Evolutionary conservation across 2,113 vertebrate species (phyloP).

Genomic region (Piaya cayana): DNA sequence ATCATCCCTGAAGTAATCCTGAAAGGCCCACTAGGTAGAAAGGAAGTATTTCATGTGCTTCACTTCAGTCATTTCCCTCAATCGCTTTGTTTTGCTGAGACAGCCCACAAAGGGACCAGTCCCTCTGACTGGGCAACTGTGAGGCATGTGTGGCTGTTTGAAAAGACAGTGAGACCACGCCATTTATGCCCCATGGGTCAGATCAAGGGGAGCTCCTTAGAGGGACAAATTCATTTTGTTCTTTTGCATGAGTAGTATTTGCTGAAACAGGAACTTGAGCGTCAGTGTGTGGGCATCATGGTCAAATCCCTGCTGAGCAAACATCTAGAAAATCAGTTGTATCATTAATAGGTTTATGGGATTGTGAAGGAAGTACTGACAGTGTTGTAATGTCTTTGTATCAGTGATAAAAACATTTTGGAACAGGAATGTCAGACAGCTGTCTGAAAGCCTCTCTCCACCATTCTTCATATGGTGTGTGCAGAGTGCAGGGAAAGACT

Average conservation of each 20-base stretch:
- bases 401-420: background rate
- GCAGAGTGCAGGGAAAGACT: background rate
- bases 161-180: background rate
- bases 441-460: background rate
- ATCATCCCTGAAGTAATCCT: background rate
- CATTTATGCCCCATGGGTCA: background rate
- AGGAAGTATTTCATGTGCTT: background rate
- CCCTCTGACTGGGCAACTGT: background rate
- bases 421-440: background rate
- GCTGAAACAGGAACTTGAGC: background rate
- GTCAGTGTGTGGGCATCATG: background rate
- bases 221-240: background rate
- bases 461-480: fast-evolving
- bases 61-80: background rate
- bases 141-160: background rate
- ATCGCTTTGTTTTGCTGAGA: background rate
- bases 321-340: background rate
- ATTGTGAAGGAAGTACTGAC: background rate
- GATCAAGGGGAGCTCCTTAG: background rate
- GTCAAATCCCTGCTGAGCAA: background rate
- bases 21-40: background rate
- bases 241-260: background rate
- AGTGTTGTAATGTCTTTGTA: background rate
- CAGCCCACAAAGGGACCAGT: background rate
- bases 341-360: background rate